Conservation (phyloP, 1,140 invertebrate genomes). For the Megalopta genalis region DNA sequence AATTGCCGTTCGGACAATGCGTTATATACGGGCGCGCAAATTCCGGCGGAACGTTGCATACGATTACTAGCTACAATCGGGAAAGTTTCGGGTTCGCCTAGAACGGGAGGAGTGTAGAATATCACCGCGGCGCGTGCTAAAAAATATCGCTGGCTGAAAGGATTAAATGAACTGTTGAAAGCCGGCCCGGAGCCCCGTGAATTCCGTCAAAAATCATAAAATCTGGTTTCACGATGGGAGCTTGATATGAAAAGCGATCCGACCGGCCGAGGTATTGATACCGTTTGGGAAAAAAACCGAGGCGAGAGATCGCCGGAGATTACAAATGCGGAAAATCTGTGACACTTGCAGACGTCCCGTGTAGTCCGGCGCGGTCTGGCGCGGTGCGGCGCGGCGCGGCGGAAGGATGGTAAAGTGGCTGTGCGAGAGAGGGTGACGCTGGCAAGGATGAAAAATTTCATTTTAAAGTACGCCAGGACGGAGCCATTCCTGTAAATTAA, state of each 20-base stretch:
- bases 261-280: slow-evolving; percentile 6
- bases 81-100: too few relatives aligned
- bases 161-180: neutral
- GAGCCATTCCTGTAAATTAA: slow-evolving; percentile 59
- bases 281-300: too few relatives aligned
- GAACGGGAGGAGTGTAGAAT: too few relatives aligned
- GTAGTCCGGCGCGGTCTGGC: slow-evolving; percentile 22
- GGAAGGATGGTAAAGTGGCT: slow-evolving; percentile 13
- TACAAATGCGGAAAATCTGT: slow-evolving; percentile 21
- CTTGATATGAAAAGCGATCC: neutral
- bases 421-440: neutral
- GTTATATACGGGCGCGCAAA: too few relatives aligned
- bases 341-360: slow-evolving; percentile 49
- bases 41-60: too few relatives aligned
- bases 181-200: too few relatives aligned
- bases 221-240: neutral
- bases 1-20: too few relatives aligned
- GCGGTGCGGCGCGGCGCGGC: too few relatives aligned
- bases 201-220: neutral
- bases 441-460: slow-evolving; percentile 57
- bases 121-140: too few relatives aligned
- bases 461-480: slow-evolving; percentile 57
- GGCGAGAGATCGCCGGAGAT: neutral
- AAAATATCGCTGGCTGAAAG: too few relatives aligned
- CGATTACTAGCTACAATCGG: too few relatives aligned